Percentiles rank a stretch among this genome's conserved stretches.
These are phyloP conservation scores for Lasius fuliginosus DNA, from an alignment of 2,888 invertebrate genomes.

Conservation along the genomic window DNA sequence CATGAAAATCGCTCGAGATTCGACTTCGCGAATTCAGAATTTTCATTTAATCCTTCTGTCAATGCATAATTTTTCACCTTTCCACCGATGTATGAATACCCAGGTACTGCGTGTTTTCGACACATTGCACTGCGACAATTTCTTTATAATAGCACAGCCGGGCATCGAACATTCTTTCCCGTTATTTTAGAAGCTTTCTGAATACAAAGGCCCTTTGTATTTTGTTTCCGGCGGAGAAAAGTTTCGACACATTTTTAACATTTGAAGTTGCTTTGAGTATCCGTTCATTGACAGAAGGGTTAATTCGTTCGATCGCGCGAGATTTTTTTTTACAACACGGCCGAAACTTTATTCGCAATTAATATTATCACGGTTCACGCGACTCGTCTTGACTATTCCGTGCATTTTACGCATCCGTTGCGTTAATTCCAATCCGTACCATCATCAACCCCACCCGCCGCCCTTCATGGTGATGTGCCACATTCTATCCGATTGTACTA, in stretches of 20 bases:
- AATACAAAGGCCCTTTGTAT: too few species aligned
- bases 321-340: neutral
- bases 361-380: neutral
- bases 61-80: too few species aligned
- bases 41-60: neutral
- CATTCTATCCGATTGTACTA: slow-evolving; percentile 66
- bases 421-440: slow-evolving; percentile 34
- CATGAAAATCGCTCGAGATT: neutral
- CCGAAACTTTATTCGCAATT: slow-evolving; percentile 18
- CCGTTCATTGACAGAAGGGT: too few species aligned
- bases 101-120: too few species aligned
- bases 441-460: slow-evolving; percentile 10
- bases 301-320: neutral
- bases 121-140: too few species aligned
- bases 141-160: too few species aligned
- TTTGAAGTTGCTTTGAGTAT: too few species aligned
- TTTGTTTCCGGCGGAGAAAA: too few species aligned
- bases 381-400: neutral
- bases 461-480: slow-evolving; percentile 30
- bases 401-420: slow-evolving; percentile 14
- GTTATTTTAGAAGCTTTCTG: too few species aligned
- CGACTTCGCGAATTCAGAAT: neutral
- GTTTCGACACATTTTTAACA: too few species aligned
- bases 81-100: too few species aligned
- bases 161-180: too few species aligned